Base-by-base conservation (phyloP, 2,888 invertebrate species). In the Melanchra persicariae region DNA sequence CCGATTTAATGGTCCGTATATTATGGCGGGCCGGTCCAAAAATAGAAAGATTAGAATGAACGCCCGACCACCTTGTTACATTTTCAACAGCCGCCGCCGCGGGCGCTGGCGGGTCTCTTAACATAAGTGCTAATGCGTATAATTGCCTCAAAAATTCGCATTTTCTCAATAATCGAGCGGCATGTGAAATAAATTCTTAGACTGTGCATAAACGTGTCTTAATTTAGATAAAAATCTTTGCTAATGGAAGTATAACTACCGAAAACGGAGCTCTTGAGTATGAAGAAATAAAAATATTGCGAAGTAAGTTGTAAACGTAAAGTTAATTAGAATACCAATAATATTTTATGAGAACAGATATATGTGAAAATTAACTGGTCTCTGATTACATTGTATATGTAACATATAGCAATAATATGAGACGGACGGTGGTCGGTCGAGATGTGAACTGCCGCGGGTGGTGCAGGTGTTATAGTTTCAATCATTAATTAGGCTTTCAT, bases 51-150 rank as follows among this genome's bases (percentile, higher is more conserved):
- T 91, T 91, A 90, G 87, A 88, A 81, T 80, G 85, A 86, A 74
- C 76, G 83, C 86, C 82, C 57, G 88, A 87, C 89, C 86, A 89
- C 92, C 93, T 92, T 88, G 92, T 90, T 90, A 91, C 90, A 91
- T 87, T 91, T 91, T 82, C 82, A 86, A 85, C 66, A 65, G 49
- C 76, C 77, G 86, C 76, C 77, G 86, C 86, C 83, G 68, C 79
- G 70, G 86, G 86, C 85, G 66, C 80, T 47, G 80, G 80, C 81
- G 45, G 62, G 67, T 37, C 64, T 59, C 57, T 59, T 55, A 59
- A 76, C 65, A n/a, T n/a, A 70, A 67, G 71, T 72, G 49, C 60
- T 66, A 73, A 72, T 73, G 43, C 24, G 58, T 60, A 69, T 77
- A 70, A 76, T 74, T 75, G 66, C 75, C 54, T 62, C 54, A 57